Evolutionary conservation across 92 coral and sea anemone species (phyloP).

Genomic region (Ricordea florida): DNA sequence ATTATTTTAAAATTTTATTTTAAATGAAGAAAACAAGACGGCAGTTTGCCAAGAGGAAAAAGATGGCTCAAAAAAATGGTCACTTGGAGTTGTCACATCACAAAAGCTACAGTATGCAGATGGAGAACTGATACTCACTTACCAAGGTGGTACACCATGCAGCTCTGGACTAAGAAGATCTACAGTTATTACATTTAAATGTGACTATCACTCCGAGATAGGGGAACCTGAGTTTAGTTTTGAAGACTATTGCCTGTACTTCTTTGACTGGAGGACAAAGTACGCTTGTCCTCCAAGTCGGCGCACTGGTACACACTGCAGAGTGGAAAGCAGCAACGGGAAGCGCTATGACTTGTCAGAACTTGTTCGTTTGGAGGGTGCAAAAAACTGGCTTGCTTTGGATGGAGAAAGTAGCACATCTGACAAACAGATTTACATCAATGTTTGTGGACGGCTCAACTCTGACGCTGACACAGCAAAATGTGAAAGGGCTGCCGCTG

Average conservation of each 20-base stretch:
- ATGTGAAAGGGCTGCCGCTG: slow-evolving; percentile 67
- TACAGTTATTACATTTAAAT: slow-evolving; percentile 81
- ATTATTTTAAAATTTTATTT: not conserved
- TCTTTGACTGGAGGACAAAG: slow-evolving; percentile 84
- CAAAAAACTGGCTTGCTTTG: slow-evolving; percentile 77
- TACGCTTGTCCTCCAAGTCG: slow-evolving; percentile 94
- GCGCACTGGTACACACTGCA: slow-evolving; percentile 83
- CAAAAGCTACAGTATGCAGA: slow-evolving; percentile 81
- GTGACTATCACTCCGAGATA: slow-evolving; percentile 52
- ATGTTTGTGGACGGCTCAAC: slow-evolving; percentile 78
- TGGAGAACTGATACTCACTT: slow-evolving; percentile 74
- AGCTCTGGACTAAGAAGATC: slow-evolving; percentile 64
- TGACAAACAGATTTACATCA: slow-evolving; percentile 62
- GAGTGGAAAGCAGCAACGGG: slow-evolving; percentile 53
- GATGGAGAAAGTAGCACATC: slow-evolving; percentile 74
- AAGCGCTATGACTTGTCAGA: slow-evolving; percentile 81
- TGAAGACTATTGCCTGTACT: slow-evolving; percentile 83
- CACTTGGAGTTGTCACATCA: slow-evolving; percentile 66
- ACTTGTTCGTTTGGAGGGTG: slow-evolving; percentile 61
- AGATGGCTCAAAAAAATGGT: slow-evolving; percentile 21
- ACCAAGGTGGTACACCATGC: slow-evolving; percentile 69
- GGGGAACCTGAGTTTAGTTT: slow-evolving; percentile 73
- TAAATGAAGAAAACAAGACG: slow-evolving; percentile 41
- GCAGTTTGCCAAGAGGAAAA: slow-evolving; percentile 80
- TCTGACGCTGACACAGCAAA: slow-evolving; percentile 19